Conservation (phyloP, 2,888 invertebrate species). For the Alloscopus bannaensis region DNA sequence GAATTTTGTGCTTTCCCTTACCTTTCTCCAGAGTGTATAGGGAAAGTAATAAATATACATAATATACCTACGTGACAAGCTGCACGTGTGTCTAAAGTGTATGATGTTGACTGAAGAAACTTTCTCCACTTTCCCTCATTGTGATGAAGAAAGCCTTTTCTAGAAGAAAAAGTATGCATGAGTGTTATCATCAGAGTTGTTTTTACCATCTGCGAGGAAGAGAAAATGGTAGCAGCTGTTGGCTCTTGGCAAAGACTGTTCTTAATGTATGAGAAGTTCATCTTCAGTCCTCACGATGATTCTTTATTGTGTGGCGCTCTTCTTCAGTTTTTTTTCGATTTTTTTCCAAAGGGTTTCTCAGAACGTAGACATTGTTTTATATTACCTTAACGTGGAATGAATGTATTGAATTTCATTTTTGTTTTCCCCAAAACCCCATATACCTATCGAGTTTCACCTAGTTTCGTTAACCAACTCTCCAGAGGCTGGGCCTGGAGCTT, state of each 20-base stretch:
- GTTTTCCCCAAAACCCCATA: no score
- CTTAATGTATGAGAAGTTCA: conserved; percentile 32
- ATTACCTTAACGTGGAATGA: background rate
- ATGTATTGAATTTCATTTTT: conserved; percentile 39
- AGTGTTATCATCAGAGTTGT: conserved; percentile 8
- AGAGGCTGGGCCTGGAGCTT: conserved; percentile 23
- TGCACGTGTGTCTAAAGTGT: no score
- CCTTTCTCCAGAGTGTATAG: no score
- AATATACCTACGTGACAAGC: background rate
- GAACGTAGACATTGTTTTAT: background rate
- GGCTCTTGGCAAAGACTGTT: conserved; percentile 26
- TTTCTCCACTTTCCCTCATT: conserved; percentile 23
- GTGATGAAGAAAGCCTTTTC: conserved; percentile 17
- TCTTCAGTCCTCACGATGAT: conserved; percentile 42
- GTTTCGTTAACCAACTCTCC: conserved; percentile 24
- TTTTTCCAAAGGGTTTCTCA: no score
- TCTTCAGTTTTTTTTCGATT: background rate
- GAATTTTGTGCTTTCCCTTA: no score
- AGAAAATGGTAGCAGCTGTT: conserved; percentile 53
- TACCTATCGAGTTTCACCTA: conserved; percentile 26
- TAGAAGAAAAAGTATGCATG: background rate
- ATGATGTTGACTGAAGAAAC: no score
- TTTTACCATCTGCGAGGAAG: conserved; percentile 38
- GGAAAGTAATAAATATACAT: background rate
- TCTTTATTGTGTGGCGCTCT: no score